These are phyloP conservation scores for Trilocha varians DNA, from an alignment of 2,888 invertebrate genomes.

Conservation along the genomic window DNA sequence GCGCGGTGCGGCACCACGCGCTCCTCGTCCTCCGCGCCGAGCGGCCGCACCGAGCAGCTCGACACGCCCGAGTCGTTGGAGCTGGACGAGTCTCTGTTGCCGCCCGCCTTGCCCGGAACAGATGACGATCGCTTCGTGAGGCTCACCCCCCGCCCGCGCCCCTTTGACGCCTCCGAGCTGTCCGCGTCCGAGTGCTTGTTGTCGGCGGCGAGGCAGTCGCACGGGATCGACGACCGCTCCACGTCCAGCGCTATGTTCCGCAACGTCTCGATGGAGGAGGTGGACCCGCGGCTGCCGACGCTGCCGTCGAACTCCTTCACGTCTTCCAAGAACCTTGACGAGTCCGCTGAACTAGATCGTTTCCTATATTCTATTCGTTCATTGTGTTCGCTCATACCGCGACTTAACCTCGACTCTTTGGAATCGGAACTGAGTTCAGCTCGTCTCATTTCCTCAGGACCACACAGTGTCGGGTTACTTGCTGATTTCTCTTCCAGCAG, in stretches of 20 bases:
- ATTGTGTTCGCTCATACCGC: conserved; percentile 16
- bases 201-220: conserved; percentile 33
- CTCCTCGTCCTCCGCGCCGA: conserved; percentile 58
- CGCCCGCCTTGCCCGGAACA: conserved; percentile 79
- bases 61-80: conserved; percentile 88
- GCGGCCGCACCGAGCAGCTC: conserved; percentile 75
- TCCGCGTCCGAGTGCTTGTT: conserved; percentile 55
- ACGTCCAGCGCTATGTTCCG: conserved; percentile 44
- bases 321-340: conserved; percentile 78
- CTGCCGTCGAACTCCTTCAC: conserved; percentile 69
- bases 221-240: conserved; percentile 42
- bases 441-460: conserved; percentile 26
- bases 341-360: conserved; percentile 83
- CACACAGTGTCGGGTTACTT: conserved; percentile 78
- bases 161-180: conserved; percentile 48
- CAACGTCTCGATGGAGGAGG: conserved; percentile 64
- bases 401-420: conserved; percentile 11
- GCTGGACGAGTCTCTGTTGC: conserved; percentile 84
- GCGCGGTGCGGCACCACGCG: conserved; percentile 80
- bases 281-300: conserved; percentile 50
- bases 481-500: conserved; percentile 75
- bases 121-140: conserved; percentile 28
- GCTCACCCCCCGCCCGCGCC: conserved; percentile 18
- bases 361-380: conserved; percentile 49
- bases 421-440: conserved; percentile 3